Evolutionary conservation across 2,113 vertebrate species (phyloP), one percentile per base, ranked within the genome.

Genomic region (Pavo muticus): DNA sequence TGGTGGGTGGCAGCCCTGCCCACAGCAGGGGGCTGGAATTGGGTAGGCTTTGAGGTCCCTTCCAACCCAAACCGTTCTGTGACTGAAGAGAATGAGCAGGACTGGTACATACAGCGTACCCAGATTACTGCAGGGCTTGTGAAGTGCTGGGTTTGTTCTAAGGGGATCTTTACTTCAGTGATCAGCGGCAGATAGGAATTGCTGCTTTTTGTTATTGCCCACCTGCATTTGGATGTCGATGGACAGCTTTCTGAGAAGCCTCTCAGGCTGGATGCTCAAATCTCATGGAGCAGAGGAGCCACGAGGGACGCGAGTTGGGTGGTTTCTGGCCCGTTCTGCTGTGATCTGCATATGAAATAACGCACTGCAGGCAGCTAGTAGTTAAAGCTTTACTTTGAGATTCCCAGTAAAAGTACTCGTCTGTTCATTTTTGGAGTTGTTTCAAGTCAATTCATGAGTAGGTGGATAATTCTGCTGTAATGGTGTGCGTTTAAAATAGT

Each of bases 401-500:
- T 87, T 63, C 65, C 81, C 86, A 57, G 83, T 65, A 94, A 94
- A 93, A 94, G 84, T 67, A 67, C 81, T 88, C 48, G 79, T 87
- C 75, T 88, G 45, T 52, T 95, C 60, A 3, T 71, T 95, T 95
- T 94, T 77, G 54, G 5, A 59, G 84, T 93, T 86, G 60, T 91
- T 95, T 91, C 85, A 96, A 97, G 69, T 93, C 83, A 93, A 37
- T 88, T 85, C 61, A 42, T 47, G 84, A 90, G 95, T 97, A 95
- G 91, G 93, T 95, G 90, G 91, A 93, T 96, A 97, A 96, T 97
- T 97, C 91, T 69, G 91, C 85, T 96, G 56, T 92, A 92, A 95
- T 88, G 89, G 87, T 56, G 32, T 91, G 42, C 84, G 65, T 95
- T 95, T 96, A 96, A 96, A 95, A 95, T 88, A 91, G 95, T 35